Evolutionary conservation across 2,113 vertebrate species (phyloP), one percentile per base, ranked within the genome.

Genomic region (Lycaon pictus): DNA sequence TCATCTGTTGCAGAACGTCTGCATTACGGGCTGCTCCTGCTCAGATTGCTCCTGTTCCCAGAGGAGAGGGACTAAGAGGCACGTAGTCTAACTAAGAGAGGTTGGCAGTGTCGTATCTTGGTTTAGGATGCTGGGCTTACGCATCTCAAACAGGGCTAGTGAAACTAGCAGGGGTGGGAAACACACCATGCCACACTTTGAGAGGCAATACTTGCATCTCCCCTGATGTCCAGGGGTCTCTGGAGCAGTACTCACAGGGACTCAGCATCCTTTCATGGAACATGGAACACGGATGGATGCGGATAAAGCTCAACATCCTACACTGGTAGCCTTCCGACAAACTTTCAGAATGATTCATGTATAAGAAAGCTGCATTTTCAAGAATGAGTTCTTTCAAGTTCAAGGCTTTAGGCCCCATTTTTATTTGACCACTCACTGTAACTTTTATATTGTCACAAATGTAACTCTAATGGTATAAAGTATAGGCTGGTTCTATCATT

Each of bases 41-140:
- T 94, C 58, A 72, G 0, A 76, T 77, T 90, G 84, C 72, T 72
- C 27, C 25, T 94, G 65, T 92, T 94, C 67, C 48, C 85, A 93
- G 48, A 84, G 67, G 15, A 87, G 51, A 97, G 88, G 37, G 48
- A 92, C 27, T 53, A 92, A 86, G 80, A 62, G 71, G 63, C 48
- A 97, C 79, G 60, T 58, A 7, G 43, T 43, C 43, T 43, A 43
- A 43, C 43, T 43, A 43, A 43, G 43, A 43, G 53, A 92, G 23
- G 48, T 76, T 85, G 83, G 85, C 85, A 93, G 71, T 8, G 1
- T 22, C 65, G 63, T 76, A 56, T 81, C 76, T 81, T 1, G 1
- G 48, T 65, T 86, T 94, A 72, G 58, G 25, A 72, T 67, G 37
- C 43, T 65, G 71, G 67, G 13, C 6, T 92, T 62, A 43, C 5